Percentiles rank a stretch among this genome's conserved stretches.
phyloP scores from a whole-genome alignment of 2,888 invertebrate species.

The Dinocampus coccinellae region DNA sequence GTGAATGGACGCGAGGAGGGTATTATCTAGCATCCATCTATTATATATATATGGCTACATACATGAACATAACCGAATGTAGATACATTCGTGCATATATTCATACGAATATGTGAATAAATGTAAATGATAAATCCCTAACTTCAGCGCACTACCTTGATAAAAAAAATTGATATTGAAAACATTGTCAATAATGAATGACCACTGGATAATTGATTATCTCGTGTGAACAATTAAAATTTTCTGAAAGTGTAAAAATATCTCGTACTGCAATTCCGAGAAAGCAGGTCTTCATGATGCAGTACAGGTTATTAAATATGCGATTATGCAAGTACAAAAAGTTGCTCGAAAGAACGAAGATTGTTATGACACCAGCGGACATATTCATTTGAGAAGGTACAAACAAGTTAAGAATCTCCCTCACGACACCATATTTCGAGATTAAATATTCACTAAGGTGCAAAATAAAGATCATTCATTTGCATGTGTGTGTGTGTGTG shows the following conservation, averaged over 20 bases:
- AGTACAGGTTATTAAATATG: conserved; percentile 57
- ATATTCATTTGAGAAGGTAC: conserved; percentile 28
- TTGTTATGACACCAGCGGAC: conserved; percentile 54
- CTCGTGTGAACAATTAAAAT: neutral
- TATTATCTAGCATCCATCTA: too few species aligned
- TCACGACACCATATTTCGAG: neutral
- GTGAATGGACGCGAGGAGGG: conserved; percentile 23
- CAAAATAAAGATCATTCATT: neutral
- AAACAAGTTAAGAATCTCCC: neutral
- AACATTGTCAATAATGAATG: too few species aligned
- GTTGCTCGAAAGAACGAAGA: conserved; percentile 58
- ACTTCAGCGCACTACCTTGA: too few species aligned
- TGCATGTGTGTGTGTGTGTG: neutral
- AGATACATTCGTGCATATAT: too few species aligned
- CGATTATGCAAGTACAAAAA: conserved; percentile 59
- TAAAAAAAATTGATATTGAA: too few species aligned
- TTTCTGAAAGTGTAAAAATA: too few species aligned
- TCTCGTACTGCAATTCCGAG: neutral
- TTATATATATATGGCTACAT: neutral
- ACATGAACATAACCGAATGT: too few species aligned
- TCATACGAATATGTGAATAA: too few species aligned
- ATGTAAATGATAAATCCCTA: too few species aligned
- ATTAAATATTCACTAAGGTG: too few species aligned
- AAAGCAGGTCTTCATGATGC: conserved; percentile 10
- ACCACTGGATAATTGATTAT: too few species aligned